Conservation (phyloP, 2,888 invertebrate genomes). For the Empis livida region DNA sequence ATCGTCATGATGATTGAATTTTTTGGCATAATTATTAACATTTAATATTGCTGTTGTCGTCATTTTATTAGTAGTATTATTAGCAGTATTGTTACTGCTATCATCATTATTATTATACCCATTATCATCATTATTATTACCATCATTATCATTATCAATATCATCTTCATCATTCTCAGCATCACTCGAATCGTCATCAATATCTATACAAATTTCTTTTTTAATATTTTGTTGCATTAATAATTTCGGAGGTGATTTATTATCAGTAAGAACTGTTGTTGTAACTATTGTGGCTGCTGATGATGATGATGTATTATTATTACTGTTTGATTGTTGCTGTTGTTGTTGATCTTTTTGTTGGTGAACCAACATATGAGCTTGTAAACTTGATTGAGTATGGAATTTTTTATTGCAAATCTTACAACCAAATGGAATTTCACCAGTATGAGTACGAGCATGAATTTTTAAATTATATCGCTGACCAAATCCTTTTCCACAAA, state of each 20-base stretch:
- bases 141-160: neutral
- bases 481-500: constrained; percentile 35
- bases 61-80: neutral
- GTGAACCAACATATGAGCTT: constrained; percentile 35
- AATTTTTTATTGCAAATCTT: constrained; percentile 33
- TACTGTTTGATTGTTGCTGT: constrained; percentile 16
- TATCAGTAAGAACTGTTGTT: neutral
- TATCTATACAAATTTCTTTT: neutral
- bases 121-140: neutral
- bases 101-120: neutral
- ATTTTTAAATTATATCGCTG: constrained; percentile 35
- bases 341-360: constrained; percentile 18
- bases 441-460: constrained; percentile 34
- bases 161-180: neutral
- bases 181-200: neutral
- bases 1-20: neutral
- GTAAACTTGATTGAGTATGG: constrained; percentile 32
- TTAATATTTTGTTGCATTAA: neutral
- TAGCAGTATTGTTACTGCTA: neutral
- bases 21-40: neutral
- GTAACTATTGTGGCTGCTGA: constrained; percentile 15
- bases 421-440: constrained; percentile 34
- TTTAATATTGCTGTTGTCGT: neutral
- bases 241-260: neutral
- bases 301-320: constrained; percentile 22